Base-by-base conservation (phyloP, 2,113 vertebrate species). In the Laticauda laticaudata region DNA sequence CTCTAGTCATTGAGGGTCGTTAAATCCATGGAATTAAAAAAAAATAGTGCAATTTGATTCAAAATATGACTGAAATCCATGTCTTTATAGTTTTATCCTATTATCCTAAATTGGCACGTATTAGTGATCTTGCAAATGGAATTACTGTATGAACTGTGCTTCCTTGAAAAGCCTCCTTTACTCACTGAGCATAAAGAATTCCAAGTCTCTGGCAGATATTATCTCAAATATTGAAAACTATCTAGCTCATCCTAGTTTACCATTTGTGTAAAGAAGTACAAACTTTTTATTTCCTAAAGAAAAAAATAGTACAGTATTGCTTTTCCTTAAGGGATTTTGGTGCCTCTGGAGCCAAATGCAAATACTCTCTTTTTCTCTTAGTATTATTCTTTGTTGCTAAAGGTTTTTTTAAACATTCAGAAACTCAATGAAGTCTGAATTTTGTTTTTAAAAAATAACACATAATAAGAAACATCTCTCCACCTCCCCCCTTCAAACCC, bases 311-410 rank as follows among this genome's bases (percentile, higher is more conserved):
- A 24, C 5, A 56, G 91, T 92, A 88, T 93, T 93, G 94, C 93
- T 56, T 96, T 91, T 51, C 21, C 94, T 55, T 81, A 94, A 95
- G 91, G 86, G 93, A 56, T 8, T 95, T 96, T 96, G 94, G 93
- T 95, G 93, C 93, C 87, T 92, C 94, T 92, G 96, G 96, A 95
- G 93, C 90, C 93, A 94, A 92, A 54, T 88, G 92, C 94, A 94
- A 95, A 95, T 93, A 86, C 0, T 18, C 92, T 95, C 88, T 94
- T 96, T 94, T 94, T 54, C 0, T 3, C 12, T 57, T 88, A 88
- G 88, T 93, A 91, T 95, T 53, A 56, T 96, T 39, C 15, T 96
- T 95, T 94, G 92, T 81, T 81, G 14, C 5, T 39, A 39, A 81
- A 39, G n/a, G 10, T n/a, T n/a, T 69, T 69, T 29, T 75, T 75